A percentile compares a stretch with the other conserved stretches of the same genome.
phyloP scores from a whole-genome alignment of 2,113 vertebrate genomes.

The Galeopterus variegatus region DNA sequence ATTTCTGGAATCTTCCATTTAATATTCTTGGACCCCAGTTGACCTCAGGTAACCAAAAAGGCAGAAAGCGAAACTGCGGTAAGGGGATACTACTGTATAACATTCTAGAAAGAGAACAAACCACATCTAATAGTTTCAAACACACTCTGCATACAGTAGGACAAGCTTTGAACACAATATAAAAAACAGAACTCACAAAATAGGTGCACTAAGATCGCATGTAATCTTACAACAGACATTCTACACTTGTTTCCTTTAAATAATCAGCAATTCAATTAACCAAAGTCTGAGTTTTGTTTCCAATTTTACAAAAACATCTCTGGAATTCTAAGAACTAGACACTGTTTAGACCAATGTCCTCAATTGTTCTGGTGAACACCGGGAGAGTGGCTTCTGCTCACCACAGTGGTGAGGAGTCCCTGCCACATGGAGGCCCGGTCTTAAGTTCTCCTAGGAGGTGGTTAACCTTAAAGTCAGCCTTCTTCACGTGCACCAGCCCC shows the following conservation, averaged over 20 bases:
- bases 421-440: background rate
- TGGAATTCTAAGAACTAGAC: background rate
- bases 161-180: background rate
- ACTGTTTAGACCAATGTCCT: background rate
- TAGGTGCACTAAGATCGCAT: background rate
- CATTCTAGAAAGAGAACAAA: background rate
- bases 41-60: no score
- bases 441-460: background rate
- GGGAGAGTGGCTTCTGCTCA: no score
- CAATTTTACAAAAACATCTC: background rate
- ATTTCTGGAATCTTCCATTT: no score
- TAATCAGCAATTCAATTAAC: background rate
- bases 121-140: background rate
- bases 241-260: background rate
- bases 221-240: background rate
- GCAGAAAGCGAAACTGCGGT: no score
- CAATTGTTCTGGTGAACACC: background rate
- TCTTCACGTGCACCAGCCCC: background rate
- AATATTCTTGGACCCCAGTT: no score
- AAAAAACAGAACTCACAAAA: background rate
- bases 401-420: background rate
- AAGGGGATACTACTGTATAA: background rate
- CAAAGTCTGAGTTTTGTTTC: background rate
- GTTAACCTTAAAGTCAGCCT: background rate
- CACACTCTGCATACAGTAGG: background rate